Evolutionary conservation across 2,797 vertebrate species (phyloP).

Genomic region (Eutrigla gurnardus): DNA sequence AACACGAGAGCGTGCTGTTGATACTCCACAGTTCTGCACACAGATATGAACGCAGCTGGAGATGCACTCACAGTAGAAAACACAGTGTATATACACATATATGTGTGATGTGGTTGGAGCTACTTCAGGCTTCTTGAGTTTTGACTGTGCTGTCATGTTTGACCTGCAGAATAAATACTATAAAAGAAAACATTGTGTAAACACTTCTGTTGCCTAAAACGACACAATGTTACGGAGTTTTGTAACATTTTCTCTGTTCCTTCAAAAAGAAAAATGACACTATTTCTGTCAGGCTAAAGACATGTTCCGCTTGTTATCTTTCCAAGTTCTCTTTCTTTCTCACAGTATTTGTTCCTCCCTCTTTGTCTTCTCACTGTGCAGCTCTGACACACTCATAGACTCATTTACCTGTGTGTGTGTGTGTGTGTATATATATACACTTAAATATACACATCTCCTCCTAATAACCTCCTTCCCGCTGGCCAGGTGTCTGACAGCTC

Average conservation of each 20-base stretch:
- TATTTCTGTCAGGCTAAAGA: constrained; percentile 29
- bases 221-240: constrained; percentile 13
- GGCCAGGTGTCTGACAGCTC: constrained; percentile 42
- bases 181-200: neutral
- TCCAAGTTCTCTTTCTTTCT: constrained; percentile 16
- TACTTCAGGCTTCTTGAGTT: neutral
- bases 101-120: neutral
- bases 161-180: constrained; percentile 8
- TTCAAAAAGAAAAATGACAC: constrained; percentile 34
- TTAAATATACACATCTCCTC: neutral
- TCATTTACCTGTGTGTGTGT: neutral
- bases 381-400: constrained; percentile 18
- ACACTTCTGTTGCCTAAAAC: neutral
- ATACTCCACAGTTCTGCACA: constrained; percentile 7
- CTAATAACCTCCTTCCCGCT: constrained; percentile 36
- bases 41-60: neutral
- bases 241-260: constrained; percentile 17
- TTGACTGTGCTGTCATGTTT: neutral
- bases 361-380: constrained; percentile 22
- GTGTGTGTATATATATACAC: neutral
- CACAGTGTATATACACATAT: neutral
- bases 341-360: constrained; percentile 42
- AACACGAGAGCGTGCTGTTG: constrained; percentile 18
- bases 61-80: neutral
- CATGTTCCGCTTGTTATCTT: constrained; percentile 35